Conservation (phyloP, 2,113 vertebrate genomes). For the Heterochromis multidens region DNA sequence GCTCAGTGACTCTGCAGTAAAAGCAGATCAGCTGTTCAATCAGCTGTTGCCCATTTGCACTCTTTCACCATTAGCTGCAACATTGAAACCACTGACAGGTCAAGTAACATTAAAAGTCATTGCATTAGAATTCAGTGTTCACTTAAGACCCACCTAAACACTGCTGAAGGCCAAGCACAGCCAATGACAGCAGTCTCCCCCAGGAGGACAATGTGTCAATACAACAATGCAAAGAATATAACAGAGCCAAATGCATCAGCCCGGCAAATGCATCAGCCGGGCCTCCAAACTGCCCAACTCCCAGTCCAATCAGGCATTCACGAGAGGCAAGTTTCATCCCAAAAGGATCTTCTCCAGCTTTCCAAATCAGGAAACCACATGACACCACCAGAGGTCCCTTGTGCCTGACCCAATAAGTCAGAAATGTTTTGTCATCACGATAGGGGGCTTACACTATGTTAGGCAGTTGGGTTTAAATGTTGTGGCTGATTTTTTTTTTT, state of each 20-base stretch:
- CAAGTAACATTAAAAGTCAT: neutral
- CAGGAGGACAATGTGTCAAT: neutral
- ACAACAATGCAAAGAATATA: neutral
- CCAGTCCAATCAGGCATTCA: neutral
- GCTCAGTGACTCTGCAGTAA: neutral
- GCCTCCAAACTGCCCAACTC: neutral
- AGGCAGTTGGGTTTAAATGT: neutral
- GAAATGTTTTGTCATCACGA: neutral
- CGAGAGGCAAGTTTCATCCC: neutral
- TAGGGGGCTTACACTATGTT: neutral
- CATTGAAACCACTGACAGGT: neutral
- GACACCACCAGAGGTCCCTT: neutral
- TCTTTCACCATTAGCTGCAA: neutral
- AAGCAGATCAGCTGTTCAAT: neutral
- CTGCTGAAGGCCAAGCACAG: neutral
- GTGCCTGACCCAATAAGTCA: neutral
- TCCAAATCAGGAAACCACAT: neutral
- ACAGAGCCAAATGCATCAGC: neutral
- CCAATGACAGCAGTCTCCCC: neutral
- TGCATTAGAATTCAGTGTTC: neutral
- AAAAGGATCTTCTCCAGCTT: neutral
- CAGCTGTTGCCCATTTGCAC: neutral
- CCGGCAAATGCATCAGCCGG: neutral
- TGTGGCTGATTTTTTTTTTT: neutral
- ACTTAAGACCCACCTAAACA: neutral